phyloP scores from a whole-genome alignment of 2,888 invertebrate species.

The Cataglyphis livida region DNA sequence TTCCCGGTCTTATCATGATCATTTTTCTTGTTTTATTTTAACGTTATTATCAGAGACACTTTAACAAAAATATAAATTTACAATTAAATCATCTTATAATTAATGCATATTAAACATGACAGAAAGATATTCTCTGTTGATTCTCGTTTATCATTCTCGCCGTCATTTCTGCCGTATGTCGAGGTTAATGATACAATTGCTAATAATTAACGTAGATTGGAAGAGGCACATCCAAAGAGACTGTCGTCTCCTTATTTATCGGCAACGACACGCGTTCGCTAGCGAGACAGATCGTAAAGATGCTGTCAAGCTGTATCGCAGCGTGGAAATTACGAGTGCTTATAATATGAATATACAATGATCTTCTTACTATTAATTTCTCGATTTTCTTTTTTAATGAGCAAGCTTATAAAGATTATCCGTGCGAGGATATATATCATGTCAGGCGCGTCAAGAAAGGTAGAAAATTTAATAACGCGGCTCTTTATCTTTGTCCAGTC shows the following conservation, averaged over 20 bases:
- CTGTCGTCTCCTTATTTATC: slow-evolving; percentile 12
- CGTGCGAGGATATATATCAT: slow-evolving; percentile 39
- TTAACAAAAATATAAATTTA: not conserved
- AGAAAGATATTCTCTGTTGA: not conserved
- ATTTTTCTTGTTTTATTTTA: not conserved
- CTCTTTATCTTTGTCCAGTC: slow-evolving; percentile 17
- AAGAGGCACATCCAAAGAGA: not conserved
- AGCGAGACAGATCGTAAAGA: not conserved
- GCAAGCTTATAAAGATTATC: slow-evolving; percentile 41
- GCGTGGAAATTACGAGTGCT: slow-evolving; percentile 16
- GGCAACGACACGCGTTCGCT: not conserved
- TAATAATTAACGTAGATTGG: slow-evolving; percentile 41
- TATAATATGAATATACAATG: slow-evolving; percentile 45
- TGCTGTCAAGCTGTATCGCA: not conserved
- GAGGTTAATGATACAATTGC: slow-evolving; percentile 23
- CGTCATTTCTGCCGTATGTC: not conserved
- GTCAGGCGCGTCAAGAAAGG: slow-evolving; percentile 8
- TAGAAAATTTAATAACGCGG: slow-evolving; percentile 55
- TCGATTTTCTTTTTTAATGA: slow-evolving; percentile 35
- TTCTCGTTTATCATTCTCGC: not conserved
- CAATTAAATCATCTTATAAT: not conserved
- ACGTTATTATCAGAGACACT: not conserved
- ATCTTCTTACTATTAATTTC: slow-evolving; percentile 54
- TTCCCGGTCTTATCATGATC: not conserved
- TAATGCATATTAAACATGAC: not conserved